These are phyloP conservation scores for Orientallactaga bullata DNA, from an alignment of 2,113 vertebrate genomes.

Conservation along the genomic window DNA sequence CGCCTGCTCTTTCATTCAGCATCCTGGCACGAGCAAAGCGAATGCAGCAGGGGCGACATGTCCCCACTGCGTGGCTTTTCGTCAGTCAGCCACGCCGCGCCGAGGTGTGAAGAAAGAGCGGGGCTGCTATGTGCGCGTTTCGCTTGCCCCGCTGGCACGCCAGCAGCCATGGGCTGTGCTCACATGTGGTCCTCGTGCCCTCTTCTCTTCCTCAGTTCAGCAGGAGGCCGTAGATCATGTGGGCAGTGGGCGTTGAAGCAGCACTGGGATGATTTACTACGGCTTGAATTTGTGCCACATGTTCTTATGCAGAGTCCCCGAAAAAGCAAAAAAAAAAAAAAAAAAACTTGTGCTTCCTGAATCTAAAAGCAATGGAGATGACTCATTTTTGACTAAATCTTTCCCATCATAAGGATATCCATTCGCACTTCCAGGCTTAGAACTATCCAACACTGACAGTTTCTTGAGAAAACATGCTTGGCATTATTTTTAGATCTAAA, in stretches of 20 bases:
- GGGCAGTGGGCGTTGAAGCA: not conserved
- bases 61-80: not conserved
- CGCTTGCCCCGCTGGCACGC: not conserved
- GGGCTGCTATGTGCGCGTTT: not conserved
- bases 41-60: not conserved
- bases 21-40: not conserved
- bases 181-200: not conserved
- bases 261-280: conserved; percentile 63
- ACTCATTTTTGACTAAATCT: conserved; percentile 79
- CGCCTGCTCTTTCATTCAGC: not conserved
- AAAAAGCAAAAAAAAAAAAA: not conserved
- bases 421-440: conserved; percentile 74
- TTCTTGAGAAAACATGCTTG: conserved; percentile 75
- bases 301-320: conserved; percentile 66
- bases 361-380: conserved; percentile 67
- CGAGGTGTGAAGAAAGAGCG: no score
- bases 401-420: conserved; percentile 72
- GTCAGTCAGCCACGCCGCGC: no score
- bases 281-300: conserved; percentile 67
- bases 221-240: not conserved
- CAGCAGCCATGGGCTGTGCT: not conserved
- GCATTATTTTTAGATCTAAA: conserved; percentile 77
- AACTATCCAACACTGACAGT: conserved; percentile 57
- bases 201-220: conserved; percentile 7
- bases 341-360: conserved; percentile 62